A percentile compares a stretch with the other conserved stretches of the same genome.
Evolutionary conservation across 2,113 vertebrate species (phyloP).

Genomic region (Crotalus helleri): DNA sequence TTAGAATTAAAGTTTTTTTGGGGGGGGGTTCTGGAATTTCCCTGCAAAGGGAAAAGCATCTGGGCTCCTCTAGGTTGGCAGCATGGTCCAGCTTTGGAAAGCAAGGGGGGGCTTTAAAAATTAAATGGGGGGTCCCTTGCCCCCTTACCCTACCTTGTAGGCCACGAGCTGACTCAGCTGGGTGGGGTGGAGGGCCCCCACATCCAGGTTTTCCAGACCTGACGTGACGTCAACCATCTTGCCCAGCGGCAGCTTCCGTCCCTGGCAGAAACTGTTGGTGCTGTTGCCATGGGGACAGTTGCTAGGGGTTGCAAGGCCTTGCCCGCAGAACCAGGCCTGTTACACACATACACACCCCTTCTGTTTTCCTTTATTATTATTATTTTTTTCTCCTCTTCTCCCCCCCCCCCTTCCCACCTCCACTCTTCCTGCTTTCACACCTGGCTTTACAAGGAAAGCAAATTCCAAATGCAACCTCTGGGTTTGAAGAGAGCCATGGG

Average conservation of each 20-base stretch:
- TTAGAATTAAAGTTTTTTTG: not conserved
- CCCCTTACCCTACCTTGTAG: conserved; percentile 52
- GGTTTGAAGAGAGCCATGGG: not conserved
- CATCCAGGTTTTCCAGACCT: not conserved
- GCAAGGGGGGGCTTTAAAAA: not conserved
- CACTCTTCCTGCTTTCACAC: not conserved
- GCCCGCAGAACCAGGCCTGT: not conserved
- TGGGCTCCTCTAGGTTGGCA: not conserved
- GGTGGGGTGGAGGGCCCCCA: conserved; percentile 13
- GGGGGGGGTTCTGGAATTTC: not conserved
- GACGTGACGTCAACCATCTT: conserved; percentile 36
- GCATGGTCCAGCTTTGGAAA: not conserved
- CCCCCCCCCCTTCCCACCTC: not conserved
- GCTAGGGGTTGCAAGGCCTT: not conserved
- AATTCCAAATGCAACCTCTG: not conserved
- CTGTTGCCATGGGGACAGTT: not conserved
- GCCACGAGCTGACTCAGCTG: conserved; percentile 39
- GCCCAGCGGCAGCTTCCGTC: not conserved
- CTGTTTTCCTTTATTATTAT: not conserved
- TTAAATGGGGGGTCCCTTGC: not conserved
- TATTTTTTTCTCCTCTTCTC: no score
- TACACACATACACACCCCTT: not conserved
- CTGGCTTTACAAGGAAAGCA: not conserved
- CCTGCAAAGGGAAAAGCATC: not conserved
- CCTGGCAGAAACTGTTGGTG: conserved; percentile 20